These are phyloP conservation scores for Recurvirostra avosetta DNA, from an alignment of 2,113 vertebrate species.

Conservation along the genomic window DNA sequence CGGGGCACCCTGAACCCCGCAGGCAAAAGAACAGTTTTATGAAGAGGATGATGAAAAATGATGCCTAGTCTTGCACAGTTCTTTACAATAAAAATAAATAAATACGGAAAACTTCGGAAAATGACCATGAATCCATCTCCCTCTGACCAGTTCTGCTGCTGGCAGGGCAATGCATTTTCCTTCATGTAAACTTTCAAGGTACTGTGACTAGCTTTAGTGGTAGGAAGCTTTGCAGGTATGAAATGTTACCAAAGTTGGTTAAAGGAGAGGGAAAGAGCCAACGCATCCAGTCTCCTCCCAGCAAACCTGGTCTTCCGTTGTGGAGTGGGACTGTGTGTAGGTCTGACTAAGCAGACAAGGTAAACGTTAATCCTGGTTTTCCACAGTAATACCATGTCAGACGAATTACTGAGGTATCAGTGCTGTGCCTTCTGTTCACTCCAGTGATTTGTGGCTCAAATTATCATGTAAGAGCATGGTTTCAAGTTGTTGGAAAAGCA, in stretches of 20 bases:
- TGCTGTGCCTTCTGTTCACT: slow-evolving; percentile 26
- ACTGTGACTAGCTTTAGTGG: neutral
- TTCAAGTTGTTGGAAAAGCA: neutral
- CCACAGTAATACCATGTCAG: slow-evolving; percentile 12
- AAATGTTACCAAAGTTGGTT: neutral
- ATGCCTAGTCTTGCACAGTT: neutral
- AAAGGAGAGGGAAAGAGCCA: neutral
- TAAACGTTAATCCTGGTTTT: neutral
- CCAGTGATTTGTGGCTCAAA: neutral
- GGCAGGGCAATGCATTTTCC: neutral
- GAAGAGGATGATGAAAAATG: neutral
- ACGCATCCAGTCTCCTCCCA: neutral
- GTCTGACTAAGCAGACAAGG: neutral
- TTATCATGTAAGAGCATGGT: neutral
- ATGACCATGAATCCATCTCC: accelerated
- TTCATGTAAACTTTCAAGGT: neutral
- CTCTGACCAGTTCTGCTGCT: neutral
- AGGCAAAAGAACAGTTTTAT: neutral
- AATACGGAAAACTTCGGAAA: neutral
- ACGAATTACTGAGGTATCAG: slow-evolving; percentile 23
- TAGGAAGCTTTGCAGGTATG: neutral
- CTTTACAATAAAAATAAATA: neutral
- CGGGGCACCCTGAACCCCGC: accelerated
- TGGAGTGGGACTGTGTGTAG: accelerated
- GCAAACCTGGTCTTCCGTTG: neutral